phyloP scores from a whole-genome alignment of 2,113 vertebrate species.

The Pithys albifrons region DNA sequence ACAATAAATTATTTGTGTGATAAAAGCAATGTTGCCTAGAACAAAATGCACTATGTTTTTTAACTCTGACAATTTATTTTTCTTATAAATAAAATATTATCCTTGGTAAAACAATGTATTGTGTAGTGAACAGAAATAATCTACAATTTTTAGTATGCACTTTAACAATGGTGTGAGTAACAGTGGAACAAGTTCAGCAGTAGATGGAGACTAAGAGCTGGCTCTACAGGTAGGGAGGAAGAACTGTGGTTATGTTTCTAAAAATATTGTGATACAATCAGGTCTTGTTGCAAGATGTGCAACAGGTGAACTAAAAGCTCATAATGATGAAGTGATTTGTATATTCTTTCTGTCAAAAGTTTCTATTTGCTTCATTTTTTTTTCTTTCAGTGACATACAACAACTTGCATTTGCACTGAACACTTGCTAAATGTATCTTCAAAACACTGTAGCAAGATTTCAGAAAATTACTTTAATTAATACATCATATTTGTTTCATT shows the following conservation, averaged over 20 bases:
- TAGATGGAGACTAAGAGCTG: constrained; percentile 74
- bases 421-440: background rate
- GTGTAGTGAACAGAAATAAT: constrained; percentile 79
- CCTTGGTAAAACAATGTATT: constrained; percentile 74
- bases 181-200: constrained; percentile 74
- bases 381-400: background rate
- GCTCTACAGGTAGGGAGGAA: constrained; percentile 65
- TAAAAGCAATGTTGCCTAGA: constrained; percentile 84
- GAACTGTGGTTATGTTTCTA: background rate
- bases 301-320: background rate
- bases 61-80: constrained; percentile 84
- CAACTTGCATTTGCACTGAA: background rate
- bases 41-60: constrained; percentile 84
- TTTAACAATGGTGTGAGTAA: constrained; percentile 79
- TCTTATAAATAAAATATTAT: constrained; percentile 83
- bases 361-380: background rate
- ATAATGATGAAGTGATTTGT: background rate
- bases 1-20: constrained; percentile 85
- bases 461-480: background rate
- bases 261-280: background rate
- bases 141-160: constrained; percentile 77
- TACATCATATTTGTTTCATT: background rate
- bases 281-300: background rate
- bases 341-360: background rate
- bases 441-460: background rate